Base-by-base conservation (phyloP, 2,797 vertebrate genomes). In the Hemibagrus guttatus region DNA sequence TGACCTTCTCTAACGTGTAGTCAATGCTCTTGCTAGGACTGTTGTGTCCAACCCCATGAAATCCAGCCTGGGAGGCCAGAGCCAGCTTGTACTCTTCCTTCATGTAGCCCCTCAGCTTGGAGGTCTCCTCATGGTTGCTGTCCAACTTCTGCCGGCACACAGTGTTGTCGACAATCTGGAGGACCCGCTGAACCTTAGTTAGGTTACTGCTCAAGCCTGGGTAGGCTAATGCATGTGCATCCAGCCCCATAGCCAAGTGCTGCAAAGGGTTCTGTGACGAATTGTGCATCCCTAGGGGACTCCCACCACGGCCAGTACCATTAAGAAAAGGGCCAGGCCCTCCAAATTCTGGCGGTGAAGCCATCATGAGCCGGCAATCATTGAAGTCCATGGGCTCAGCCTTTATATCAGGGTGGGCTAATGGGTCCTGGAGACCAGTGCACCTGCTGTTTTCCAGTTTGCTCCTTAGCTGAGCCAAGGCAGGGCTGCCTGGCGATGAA, bases 141-240 rank as follows among this genome's bases (percentile, higher is more conserved):
- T 98, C 97, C 95, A 97, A 96, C 95, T 97, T 98, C 94, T 98
- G 98, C 91, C 96, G 93, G 92, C 95, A 97, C 93, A 97, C 97
- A 3, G 97, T 99, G 92, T 98, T 98, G 93, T 99, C 98, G 93
- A 99, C 97, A 85, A 98, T 98, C 94, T 98, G 97, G 91, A 99
- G 96, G 92, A 98, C 98, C 93, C 97, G 98, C 92, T 98, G 98
- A 91, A 98, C 97, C 90, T 99, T 97, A 35, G 95, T 98, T 93
- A 97, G 94, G 92, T 97, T 98, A 90, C 96, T 97, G 87, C 93
- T 95, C 63, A 98, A 94, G 0, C 95, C 91, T 72, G 96, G 87
- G 89, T 97, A 98, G 89, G 96, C 95, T 75, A 98, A 94, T 89
- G 97, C 88, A 1, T 96, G 94, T 74, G 96, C 93, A 90, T 99